Evolutionary conservation across 2,797 vertebrate species (phyloP), one percentile per base, ranked within the genome.

Genomic region (Notolepis coatsorum): DNA sequence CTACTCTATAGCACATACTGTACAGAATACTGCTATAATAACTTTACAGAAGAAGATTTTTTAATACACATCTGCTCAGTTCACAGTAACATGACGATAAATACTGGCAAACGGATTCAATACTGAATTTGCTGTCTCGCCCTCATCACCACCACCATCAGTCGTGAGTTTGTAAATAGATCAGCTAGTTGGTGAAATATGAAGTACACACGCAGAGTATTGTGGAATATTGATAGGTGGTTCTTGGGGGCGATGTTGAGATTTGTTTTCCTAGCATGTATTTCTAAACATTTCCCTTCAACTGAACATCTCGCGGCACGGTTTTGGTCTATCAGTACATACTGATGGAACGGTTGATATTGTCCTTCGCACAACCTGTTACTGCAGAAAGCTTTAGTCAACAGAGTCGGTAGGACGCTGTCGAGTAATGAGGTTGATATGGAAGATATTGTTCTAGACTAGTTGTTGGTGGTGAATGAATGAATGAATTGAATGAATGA

Each of bases 61-160:
- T 54, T 42, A 39, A 65, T 63, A 68, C 35, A 63, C 28, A 13
- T 30, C 9, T 4, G 8, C n/a, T 31, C 17, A 3, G 8, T 20
- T 49, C 67, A 35, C 62, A 45, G 62, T 77, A 73, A 79, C 60
- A 65, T 20, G 17, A 67, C 60, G 56, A 84, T 86, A 84, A 87
- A 88, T 88, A 87, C 76, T 84, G 77, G 67, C 3, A 48, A 51
- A n/a, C 7, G 38, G 43, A 39, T 47, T 9, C 37, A 39, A 39
- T 38, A 21, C n/a, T n/a, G n/a, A n/a, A n/a, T 38, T 21, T 12
- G 12, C 31, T 13, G 6, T 5, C 7, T 27, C 28, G n/a, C n/a
- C 27, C 12, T 56, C 35, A 37, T 12, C 13, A n/a, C 35, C 15
- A 12, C 30, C 30, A 31, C 17, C 31, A 35, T 20, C 13, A 48